phyloP scores from a whole-genome alignment of 2,888 invertebrate genomes.

The Pyrrhosoma nymphula region DNA sequence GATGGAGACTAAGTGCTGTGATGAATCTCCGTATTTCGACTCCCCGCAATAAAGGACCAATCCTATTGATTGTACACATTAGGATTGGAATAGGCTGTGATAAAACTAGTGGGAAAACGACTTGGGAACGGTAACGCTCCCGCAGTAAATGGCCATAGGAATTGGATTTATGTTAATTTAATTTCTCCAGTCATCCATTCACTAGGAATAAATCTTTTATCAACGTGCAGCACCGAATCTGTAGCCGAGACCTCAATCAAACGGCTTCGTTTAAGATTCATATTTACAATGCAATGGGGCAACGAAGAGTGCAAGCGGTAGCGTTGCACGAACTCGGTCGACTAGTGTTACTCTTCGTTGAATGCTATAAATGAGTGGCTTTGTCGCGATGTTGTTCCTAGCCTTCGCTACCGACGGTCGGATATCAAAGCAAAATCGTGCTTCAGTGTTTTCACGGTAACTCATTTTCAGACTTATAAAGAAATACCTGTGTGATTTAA shows the following conservation, averaged over 20 bases:
- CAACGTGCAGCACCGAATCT: background rate
- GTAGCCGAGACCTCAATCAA: background rate
- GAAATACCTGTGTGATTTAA: too few species aligned
- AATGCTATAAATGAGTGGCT: too few species aligned
- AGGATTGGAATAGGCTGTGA: background rate
- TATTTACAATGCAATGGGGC: too few species aligned
- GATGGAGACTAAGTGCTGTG: background rate
- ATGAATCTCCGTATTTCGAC: background rate
- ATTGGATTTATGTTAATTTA: background rate
- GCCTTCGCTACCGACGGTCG: too few species aligned
- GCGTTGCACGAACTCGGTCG: background rate
- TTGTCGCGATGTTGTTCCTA: too few species aligned
- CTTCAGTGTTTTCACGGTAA: too few species aligned
- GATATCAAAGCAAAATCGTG: too few species aligned
- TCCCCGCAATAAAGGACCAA: background rate
- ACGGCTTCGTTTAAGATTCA: too few species aligned
- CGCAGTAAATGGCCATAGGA: background rate
- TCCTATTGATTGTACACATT: slow-evolving; percentile 1
- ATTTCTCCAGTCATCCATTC: background rate
- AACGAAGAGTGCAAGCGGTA: background rate
- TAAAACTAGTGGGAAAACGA: background rate
- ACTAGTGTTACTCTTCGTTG: background rate
- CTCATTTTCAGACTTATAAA: too few species aligned
- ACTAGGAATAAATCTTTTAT: background rate
- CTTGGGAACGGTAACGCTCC: background rate